A percentile compares a stretch with the other conserved stretches of the same genome.
phyloP scores from a whole-genome alignment of 2,113 vertebrate species.

The human (Homo sapiens) region DNA sequence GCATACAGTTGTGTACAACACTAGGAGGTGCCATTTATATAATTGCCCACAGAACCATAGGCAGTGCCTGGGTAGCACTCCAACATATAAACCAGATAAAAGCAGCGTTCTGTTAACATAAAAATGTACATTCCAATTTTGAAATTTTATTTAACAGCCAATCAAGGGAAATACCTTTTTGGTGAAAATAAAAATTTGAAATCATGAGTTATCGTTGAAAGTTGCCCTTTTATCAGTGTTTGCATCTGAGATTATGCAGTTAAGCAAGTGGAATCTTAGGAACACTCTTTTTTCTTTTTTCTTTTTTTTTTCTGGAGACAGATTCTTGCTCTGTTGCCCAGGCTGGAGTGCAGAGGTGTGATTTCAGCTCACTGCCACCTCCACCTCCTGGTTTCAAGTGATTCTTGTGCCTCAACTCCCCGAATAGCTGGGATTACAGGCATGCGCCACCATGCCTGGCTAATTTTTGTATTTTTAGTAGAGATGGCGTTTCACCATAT shows the following conservation, averaged over 20 bases:
- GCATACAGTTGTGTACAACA: background rate
- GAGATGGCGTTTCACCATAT: no score
- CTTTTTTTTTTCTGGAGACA: no score
- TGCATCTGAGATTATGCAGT: background rate
- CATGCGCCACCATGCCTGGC: no score
- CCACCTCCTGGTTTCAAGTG: no score
- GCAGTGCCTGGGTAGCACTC: background rate
- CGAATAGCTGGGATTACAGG: no score
- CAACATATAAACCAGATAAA: background rate
- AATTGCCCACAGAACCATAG: background rate
- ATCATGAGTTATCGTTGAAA: background rate
- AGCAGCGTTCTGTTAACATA: background rate
- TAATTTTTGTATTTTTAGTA: no score
- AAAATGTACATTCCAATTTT: background rate
- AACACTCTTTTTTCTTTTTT: background rate
- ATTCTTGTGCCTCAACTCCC: no score
- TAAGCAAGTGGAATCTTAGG: conserved; percentile 1
- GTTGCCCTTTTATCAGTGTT: background rate
- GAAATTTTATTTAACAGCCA: background rate
- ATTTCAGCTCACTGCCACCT: no score
- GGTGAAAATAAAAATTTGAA: conserved; percentile 36
- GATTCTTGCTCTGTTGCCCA: no score
- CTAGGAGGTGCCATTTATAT: background rate
- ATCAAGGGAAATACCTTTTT: background rate
- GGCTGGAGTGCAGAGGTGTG: no score